Evolutionary conservation across 1,140 invertebrate genomes (phyloP).

Genomic region (Papilio aristodemus): DNA sequence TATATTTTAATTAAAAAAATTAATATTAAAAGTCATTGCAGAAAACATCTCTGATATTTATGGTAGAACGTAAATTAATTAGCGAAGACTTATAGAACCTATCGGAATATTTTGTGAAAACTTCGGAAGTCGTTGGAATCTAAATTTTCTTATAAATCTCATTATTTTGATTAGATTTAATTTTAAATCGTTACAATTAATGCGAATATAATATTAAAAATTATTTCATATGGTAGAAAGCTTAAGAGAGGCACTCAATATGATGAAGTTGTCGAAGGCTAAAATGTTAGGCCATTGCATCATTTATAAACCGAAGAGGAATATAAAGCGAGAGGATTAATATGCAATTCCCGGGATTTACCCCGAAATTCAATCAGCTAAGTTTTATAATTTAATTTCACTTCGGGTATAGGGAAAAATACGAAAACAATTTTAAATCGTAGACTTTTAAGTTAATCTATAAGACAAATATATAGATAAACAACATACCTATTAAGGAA

Average conservation of each 20-base stretch:
- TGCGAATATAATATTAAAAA: too few species aligned
- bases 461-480: background rate
- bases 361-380: constrained; percentile 7
- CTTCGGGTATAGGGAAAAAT: background rate
- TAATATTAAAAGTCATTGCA: too few species aligned
- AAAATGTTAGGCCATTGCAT: background rate
- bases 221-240: background rate
- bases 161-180: too few species aligned
- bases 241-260: background rate
- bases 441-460: background rate
- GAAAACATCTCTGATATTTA: too few species aligned
- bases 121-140: too few species aligned
- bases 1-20: too few species aligned
- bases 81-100: too few species aligned
- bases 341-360: constrained; percentile 10
- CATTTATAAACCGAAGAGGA: background rate
- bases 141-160: too few species aligned
- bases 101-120: too few species aligned
- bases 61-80: too few species aligned
- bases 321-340: background rate
- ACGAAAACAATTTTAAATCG: background rate
- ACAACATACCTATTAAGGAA: too few species aligned
- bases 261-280: background rate
- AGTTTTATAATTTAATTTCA: constrained; percentile 16
- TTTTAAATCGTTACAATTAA: too few species aligned